A percentile compares a stretch with the other conserved stretches of the same genome.
These are phyloP conservation scores for Pteria penguin DNA, from an alignment of 2,888 invertebrate species.

Conservation along the genomic window DNA sequence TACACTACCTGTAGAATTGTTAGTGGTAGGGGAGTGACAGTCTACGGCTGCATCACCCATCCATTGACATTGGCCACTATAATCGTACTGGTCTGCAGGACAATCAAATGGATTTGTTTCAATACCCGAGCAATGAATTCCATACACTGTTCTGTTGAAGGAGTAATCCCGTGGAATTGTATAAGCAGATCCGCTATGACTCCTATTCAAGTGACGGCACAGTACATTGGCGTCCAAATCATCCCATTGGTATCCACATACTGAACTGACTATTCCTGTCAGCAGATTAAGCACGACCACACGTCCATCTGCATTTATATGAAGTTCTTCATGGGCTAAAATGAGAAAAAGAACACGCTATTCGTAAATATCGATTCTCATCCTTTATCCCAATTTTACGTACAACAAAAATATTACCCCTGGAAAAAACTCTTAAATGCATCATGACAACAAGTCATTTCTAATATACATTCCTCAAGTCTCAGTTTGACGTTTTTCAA, in stretches of 20 bases:
- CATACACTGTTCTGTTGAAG: slow-evolving; percentile 1
- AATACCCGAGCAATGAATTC: not conserved
- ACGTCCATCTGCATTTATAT: not conserved
- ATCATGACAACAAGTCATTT: too few relatives aligned
- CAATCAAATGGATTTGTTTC: not conserved
- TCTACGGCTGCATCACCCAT: slow-evolving; percentile 3
- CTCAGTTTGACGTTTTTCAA: too few relatives aligned
- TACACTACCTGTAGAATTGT: too few relatives aligned
- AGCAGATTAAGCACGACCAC: not conserved
- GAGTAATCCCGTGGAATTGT: not conserved
- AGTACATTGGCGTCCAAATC: slow-evolving; percentile 18
- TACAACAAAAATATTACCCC: too few relatives aligned
- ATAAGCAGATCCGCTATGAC: not conserved
- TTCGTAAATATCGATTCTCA: too few relatives aligned
- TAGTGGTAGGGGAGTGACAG: not conserved
- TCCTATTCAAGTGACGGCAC: slow-evolving; percentile 14
- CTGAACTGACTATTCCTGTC: not conserved
- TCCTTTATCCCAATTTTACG: not conserved
- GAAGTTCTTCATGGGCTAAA: not conserved
- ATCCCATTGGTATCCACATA: slow-evolving; percentile 21
- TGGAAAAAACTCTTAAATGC: too few relatives aligned
- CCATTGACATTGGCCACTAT: not conserved
- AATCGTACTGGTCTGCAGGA: not conserved
- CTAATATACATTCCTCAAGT: too few relatives aligned
- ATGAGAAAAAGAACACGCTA: too few relatives aligned